A percentile compares a stretch with the other conserved stretches of the same genome.
These are phyloP conservation scores for Acestrorhynchus altus DNA, from an alignment of 2,797 vertebrate species.

Conservation along the genomic window DNA sequence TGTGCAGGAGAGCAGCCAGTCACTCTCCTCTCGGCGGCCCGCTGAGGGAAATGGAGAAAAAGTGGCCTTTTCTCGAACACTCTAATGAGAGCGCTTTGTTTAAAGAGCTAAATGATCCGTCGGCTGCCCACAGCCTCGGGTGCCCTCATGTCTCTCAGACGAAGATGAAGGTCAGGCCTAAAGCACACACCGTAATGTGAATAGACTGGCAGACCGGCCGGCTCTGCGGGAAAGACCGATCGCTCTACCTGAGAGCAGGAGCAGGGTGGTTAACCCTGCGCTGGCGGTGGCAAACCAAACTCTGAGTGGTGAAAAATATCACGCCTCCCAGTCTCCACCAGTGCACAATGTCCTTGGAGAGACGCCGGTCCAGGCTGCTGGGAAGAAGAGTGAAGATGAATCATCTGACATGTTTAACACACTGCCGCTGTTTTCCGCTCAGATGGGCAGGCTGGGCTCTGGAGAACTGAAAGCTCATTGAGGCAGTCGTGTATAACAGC, in stretches of 20 bases:
- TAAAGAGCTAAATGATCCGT: constrained; percentile 66
- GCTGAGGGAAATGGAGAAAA: constrained; percentile 12
- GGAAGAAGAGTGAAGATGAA: neutral
- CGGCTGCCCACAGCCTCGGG: constrained; percentile 60
- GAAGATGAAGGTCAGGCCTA: constrained; percentile 74
- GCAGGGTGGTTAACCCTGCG: neutral
- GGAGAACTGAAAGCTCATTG: neutral
- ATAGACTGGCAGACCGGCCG: constrained; percentile 62
- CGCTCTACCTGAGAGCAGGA: neutral
- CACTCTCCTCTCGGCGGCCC: constrained; percentile 12
- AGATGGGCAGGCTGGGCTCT: neutral
- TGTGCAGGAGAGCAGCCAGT: neutral
- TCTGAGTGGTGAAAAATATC: neutral
- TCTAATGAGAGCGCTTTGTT: constrained; percentile 59
- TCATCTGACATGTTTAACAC: neutral
- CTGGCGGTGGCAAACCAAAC: neutral
- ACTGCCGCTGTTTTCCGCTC: neutral
- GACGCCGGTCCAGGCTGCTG: neutral
- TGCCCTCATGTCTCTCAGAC: constrained; percentile 62
- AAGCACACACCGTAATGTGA: constrained; percentile 57
- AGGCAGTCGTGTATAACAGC: neutral
- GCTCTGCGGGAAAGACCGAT: constrained; percentile 59
- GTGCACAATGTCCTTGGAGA: neutral
- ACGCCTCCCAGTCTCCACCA: neutral
- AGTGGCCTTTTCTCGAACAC: constrained; percentile 12